Evolutionary conservation across 2,797 vertebrate genomes (phyloP), one percentile per base, ranked within the genome.

Genomic region (Centropyge bicolor): DNA sequence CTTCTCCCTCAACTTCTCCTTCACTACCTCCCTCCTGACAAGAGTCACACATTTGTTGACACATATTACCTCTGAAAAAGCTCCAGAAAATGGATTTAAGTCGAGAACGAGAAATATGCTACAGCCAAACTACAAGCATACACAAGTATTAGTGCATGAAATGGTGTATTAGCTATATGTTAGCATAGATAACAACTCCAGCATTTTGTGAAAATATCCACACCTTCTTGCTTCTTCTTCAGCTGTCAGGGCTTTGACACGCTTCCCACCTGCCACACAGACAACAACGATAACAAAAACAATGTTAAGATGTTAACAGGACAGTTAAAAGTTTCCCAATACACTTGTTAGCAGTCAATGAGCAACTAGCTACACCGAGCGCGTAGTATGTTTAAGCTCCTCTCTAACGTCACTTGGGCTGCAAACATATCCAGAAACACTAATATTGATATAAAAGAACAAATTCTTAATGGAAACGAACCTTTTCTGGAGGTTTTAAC

Each of bases 1-100:
- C 85, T 96, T 98, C 87, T 94, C 95, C 86, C 88, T 93, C 67
- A 98, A 81, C 56, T 90, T 91, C 78, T 95, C 95, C 85, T 93
- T 96, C 70, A 98, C 57, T n/a, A 86, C 84, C 70, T 96, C 97
- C 89, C 94, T 97, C 92, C 98, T 99, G 86, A 54, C 35, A 65
- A 3, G 73, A 64, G 3, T 62, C 1, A 22, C 0, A 27, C 19
- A 27, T 14, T 20, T 48, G 2, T 1, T 52, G 7, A 56, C 20
- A 38, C 4, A 2, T 3, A n/a, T n/a, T 16, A 7, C 41, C 16
- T 11, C 12, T 46, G 27, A 9, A 13, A 6, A 5, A 56, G 12
- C 13, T 27, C n/a, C 11, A 20, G 0, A 17, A 27, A 38, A 9
- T 2, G 0, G 51, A 22, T 51, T 20, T 20, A 8, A 49, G 51